Percentiles rank a stretch among this genome's conserved stretches.
phyloP scores from a whole-genome alignment of 2,113 vertebrate species.

The Nycticorax nycticorax region DNA sequence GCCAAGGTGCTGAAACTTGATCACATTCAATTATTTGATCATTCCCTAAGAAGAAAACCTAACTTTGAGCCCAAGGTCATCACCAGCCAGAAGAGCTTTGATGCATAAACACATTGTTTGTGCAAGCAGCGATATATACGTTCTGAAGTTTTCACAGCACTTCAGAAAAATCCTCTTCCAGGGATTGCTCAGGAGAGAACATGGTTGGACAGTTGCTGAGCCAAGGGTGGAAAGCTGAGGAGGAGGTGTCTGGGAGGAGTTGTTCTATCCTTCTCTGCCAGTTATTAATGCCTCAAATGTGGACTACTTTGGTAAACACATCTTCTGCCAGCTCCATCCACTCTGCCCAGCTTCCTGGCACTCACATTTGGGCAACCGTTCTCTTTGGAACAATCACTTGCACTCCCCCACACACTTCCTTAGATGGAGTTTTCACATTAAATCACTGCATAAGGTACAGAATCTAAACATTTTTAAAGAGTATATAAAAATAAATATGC shows the following conservation, averaged over 20 bases:
- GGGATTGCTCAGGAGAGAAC: not conserved
- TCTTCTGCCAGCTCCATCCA: slow-evolving; percentile 20
- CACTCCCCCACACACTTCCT: not conserved
- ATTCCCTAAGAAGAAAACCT: not conserved
- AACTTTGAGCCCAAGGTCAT: not conserved
- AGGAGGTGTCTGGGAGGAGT: slow-evolving; percentile 22
- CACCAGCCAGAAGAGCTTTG: not conserved
- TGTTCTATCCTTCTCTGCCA: slow-evolving; percentile 43
- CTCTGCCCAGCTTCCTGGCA: slow-evolving; percentile 7
- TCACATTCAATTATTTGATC: not conserved
- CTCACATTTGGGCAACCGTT: not conserved
- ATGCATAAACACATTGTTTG: not conserved
- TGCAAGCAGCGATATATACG: not conserved
- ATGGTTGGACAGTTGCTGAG: not conserved
- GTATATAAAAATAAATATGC: not conserved
- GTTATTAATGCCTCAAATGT: not conserved
- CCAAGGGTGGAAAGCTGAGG: not conserved
- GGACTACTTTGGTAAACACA: slow-evolving; percentile 34
- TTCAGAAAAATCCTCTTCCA: not conserved
- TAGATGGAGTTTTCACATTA: not conserved
- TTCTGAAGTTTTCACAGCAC: not conserved
- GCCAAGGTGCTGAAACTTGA: not conserved
- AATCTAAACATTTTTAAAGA: not conserved
- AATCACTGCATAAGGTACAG: not conserved
- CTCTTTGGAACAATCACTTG: not conserved